Base-by-base conservation (phyloP, 2,797 vertebrate species). In the Apogon hyalosoma region DNA sequence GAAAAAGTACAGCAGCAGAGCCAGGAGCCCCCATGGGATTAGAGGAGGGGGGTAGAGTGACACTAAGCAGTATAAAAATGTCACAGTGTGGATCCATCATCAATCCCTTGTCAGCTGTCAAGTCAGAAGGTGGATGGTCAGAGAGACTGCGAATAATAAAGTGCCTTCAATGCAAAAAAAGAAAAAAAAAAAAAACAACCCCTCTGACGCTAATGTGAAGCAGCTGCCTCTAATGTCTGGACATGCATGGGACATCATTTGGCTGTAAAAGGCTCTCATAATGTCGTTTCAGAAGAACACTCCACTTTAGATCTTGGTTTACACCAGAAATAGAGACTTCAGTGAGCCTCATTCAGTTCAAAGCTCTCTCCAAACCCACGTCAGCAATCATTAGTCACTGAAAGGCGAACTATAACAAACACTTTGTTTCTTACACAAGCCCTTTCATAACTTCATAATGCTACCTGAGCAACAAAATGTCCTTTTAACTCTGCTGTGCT, bases 31-130 rank as follows among this genome's bases (percentile, higher is more conserved):
- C 60, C 10, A 28, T 45, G 46, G 56, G 45, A 60, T 24, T 24
- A 24, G 21, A 24, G 21, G 21, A 7, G 53, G 51, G 59, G 28
- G 15, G 43, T 42, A 51, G 59, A 56, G 40, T 57, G 80, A 82
- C 72, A 80, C 53, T 70, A 76, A 80, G 73, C 64, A 63, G 67
- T 71, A 48, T 66, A 50, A 82, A 70, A 75, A 66, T 77, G 52
- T 74, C 24, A 33, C 78, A 82, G 57, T 52, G 55, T 72, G 79
- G 64, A 83, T 70, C 45, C 63, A 67, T 83, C 70, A 59, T 38
- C 54, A 73, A 72, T 75, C 18, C 24, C 47, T 31, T 18, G 50
- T 50, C 78, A 82, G 58, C 69, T 33, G 18, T 72, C 69, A 33
- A 72, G 42, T 31, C 38, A 49, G 48, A 33, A 67, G 43, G 58